phyloP scores from a whole-genome alignment of 2,113 vertebrate species.

The Echinops telfairi region DNA sequence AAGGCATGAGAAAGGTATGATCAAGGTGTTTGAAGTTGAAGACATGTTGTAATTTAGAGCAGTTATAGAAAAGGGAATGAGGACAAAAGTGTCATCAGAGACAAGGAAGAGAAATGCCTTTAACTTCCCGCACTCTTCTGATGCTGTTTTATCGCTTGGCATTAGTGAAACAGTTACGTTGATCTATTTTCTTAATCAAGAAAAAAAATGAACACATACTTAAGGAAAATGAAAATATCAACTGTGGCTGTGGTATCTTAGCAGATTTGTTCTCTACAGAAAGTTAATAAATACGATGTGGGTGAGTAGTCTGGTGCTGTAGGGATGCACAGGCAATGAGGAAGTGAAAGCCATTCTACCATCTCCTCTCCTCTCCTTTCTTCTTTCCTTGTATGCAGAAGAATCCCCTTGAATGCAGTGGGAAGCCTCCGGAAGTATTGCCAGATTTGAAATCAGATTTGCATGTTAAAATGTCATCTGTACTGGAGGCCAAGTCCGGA shows the following conservation, averaged over 20 bases:
- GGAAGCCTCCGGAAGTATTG: neutral
- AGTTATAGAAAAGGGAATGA: conserved; percentile 59
- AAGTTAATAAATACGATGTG: neutral
- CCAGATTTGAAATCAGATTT: neutral
- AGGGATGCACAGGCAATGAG: neutral
- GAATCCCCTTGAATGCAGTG: neutral
- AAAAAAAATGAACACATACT: conserved; percentile 49
- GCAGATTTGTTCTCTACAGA: neutral
- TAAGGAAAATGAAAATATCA: neutral
- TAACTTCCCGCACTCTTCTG: conserved; percentile 36
- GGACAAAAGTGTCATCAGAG: conserved; percentile 53
- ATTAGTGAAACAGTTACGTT: conserved; percentile 8
- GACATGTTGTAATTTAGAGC: conserved; percentile 66
- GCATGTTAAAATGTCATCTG: neutral
- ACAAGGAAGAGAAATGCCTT: conserved; percentile 27
- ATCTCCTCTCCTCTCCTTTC: neutral
- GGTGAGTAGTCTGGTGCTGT: neutral
- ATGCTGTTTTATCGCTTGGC: neutral
- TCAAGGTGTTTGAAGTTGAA: conserved; percentile 72
- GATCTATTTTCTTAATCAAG: conserved; percentile 2
- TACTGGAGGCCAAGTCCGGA: neutral
- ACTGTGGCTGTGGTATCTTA: neutral
- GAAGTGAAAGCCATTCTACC: neutral
- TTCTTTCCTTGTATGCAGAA: neutral
- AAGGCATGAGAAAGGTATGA: conserved; percentile 68